A percentile compares a stretch with the other conserved stretches of the same genome.
These are phyloP conservation scores for Dascillus cervinus DNA, from an alignment of 2,888 invertebrate species.

Conservation along the genomic window DNA sequence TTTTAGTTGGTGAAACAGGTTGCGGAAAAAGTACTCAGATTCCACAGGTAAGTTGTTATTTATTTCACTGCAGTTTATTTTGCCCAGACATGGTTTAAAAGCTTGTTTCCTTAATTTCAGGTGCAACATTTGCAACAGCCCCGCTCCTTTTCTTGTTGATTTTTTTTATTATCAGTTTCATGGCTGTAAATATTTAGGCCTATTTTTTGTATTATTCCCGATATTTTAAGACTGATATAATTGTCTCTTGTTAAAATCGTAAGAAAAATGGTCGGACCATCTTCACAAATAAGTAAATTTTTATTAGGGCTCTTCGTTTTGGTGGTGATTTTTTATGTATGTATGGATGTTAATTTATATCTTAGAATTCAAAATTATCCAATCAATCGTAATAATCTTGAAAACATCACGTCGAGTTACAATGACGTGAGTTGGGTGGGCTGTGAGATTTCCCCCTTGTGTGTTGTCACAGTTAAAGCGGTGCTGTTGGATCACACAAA, in stretches of 20 bases:
- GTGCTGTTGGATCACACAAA: constrained; percentile 76
- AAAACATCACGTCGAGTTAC: constrained; percentile 38
- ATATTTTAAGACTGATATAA: background rate
- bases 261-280: constrained; percentile 50
- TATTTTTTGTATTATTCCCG: too few species aligned
- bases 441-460: constrained; percentile 66
- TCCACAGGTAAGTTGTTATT: constrained; percentile 77
- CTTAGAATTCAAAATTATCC: constrained; percentile 63
- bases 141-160: too few species aligned
- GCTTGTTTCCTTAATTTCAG: too few species aligned
- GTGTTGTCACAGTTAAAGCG: constrained; percentile 76
- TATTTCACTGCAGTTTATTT: too few species aligned
- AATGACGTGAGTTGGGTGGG: constrained; percentile 54
- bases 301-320: constrained; percentile 51
- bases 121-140: too few species aligned
- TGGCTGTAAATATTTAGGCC: too few species aligned
- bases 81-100: constrained; percentile 3
- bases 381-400: constrained; percentile 46
- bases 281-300: constrained; percentile 65
- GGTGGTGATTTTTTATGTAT: constrained; percentile 56
- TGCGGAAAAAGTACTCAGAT: constrained; percentile 95
- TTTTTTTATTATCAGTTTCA: too few species aligned
- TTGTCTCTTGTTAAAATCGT: background rate
- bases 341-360: constrained; percentile 67
- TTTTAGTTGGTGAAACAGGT: constrained; percentile 91